Percentiles rank a stretch among this genome's conserved stretches.
Evolutionary conservation across 1,140 invertebrate species (phyloP).

Genomic region (Helicoverpa zea): DNA sequence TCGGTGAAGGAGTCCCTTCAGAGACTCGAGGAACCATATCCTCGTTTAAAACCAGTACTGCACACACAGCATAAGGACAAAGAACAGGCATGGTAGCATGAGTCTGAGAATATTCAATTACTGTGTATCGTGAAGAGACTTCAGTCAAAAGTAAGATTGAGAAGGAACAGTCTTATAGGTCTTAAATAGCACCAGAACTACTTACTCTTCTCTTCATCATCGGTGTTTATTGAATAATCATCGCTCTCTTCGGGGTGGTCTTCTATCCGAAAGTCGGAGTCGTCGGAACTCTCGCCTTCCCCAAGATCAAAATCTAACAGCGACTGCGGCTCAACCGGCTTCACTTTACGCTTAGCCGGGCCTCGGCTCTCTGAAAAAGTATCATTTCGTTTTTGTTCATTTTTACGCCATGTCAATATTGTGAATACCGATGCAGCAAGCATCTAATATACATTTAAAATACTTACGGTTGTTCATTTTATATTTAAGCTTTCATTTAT

Average conservation of each 20-base stretch:
- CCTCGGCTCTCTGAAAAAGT: conserved; percentile 91
- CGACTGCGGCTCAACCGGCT: conserved; percentile 92
- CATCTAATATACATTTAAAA: not conserved
- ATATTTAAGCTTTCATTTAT: conserved; percentile 5
- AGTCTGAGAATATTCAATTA: no score
- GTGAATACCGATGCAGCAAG: not conserved
- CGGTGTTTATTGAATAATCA: conserved; percentile 88
- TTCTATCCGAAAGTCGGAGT: conserved; percentile 97
- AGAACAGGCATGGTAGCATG: not conserved
- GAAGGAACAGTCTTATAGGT: not conserved
- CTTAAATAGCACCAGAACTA: conserved; percentile 6
- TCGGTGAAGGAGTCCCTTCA: no score
- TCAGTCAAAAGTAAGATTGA: not conserved
- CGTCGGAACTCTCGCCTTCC: conserved; percentile 97
- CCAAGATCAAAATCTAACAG: conserved; percentile 94
- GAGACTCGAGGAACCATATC: no score
- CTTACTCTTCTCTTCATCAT: conserved; percentile 86
- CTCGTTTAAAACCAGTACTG: not conserved
- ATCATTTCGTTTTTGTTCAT: not conserved
- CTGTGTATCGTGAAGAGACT: not conserved
- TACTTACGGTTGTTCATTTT: conserved; percentile 74
- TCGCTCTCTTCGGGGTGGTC: conserved; percentile 93
- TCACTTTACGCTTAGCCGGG: conserved; percentile 94
- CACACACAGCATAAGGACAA: not conserved
- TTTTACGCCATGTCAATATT: not conserved